Evolutionary conservation across 2,113 vertebrate genomes (phyloP).

Genomic region (Chlorodrepanis virens): DNA sequence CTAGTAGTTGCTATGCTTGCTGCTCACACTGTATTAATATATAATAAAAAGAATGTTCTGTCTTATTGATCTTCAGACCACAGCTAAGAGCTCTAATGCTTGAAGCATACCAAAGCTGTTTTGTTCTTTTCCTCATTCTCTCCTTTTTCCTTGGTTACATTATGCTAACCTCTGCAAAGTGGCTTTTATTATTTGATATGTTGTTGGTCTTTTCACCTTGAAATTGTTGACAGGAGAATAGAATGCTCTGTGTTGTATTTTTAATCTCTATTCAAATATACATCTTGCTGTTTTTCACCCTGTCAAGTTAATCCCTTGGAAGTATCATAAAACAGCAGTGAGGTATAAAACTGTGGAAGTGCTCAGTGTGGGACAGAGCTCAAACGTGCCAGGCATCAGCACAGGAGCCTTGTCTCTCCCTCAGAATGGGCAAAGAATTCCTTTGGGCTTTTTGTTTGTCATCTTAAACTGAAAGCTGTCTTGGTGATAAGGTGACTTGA

Average conservation of each 20-base stretch:
- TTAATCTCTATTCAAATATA: constrained; percentile 66
- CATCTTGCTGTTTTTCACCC: constrained; percentile 23
- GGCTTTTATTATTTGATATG: background rate
- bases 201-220: constrained; percentile 60
- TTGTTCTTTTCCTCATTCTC: background rate
- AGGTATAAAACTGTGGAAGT: background rate
- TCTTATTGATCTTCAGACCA: constrained; percentile 61
- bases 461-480: background rate
- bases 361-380: background rate
- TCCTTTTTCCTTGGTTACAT: background rate
- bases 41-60: constrained; percentile 37
- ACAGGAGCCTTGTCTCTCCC: background rate
- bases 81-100: background rate
- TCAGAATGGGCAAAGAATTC: background rate
- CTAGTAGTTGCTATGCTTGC: background rate
- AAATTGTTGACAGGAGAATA: constrained; percentile 55
- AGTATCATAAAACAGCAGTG: background rate
- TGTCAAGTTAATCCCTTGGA: constrained; percentile 50
- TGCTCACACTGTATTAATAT: background rate
- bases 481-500: background rate
- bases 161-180: constrained; percentile 46
- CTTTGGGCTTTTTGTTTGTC: background rate
- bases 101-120: background rate
- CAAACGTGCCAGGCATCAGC: background rate
- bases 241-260: constrained; percentile 43